Percentiles rank a stretch among this genome's conserved stretches.
These are phyloP conservation scores for Nannoperca obscura DNA, from an alignment of 2,797 vertebrate genomes.

Conservation along the genomic window DNA sequence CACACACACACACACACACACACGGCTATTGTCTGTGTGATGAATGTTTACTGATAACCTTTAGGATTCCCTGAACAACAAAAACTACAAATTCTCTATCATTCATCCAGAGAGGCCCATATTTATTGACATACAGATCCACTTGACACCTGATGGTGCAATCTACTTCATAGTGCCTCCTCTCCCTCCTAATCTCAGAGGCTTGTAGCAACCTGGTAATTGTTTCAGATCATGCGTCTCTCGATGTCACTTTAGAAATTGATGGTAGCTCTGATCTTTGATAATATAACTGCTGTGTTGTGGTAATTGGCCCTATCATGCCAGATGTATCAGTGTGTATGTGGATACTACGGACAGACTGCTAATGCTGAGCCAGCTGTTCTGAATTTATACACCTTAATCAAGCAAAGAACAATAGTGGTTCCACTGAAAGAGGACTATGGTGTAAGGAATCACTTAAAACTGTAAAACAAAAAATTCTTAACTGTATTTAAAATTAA, in stretches of 20 bases:
- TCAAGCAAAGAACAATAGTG: constrained; percentile 32
- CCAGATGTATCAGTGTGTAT: constrained; percentile 38
- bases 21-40: constrained; percentile 68
- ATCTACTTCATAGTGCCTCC: constrained; percentile 48
- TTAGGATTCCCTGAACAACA: constrained; percentile 88
- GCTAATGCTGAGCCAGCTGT: constrained; percentile 51
- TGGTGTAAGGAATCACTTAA: constrained; percentile 28
- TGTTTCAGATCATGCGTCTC: constrained; percentile 51
- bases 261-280: constrained; percentile 72
- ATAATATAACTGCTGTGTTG: constrained; percentile 63
- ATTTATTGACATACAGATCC: constrained; percentile 77
- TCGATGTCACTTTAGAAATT: constrained; percentile 67
- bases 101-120: constrained; percentile 67
- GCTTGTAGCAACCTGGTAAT: constrained; percentile 64
- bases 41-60: constrained; percentile 93
- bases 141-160: constrained; percentile 62
- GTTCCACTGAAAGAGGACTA: constrained; percentile 13
- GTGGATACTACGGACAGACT: constrained; percentile 20
- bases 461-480: neutral
- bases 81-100: constrained; percentile 84
- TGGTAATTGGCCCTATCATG: constrained; percentile 57
- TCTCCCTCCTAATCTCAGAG: constrained; percentile 56
- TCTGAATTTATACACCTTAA: constrained; percentile 40
- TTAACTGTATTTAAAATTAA: neutral
- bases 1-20: constrained; percentile 21